Base-by-base conservation (phyloP, 2,888 invertebrate genomes). In the Chymomyza amoena region DNA sequence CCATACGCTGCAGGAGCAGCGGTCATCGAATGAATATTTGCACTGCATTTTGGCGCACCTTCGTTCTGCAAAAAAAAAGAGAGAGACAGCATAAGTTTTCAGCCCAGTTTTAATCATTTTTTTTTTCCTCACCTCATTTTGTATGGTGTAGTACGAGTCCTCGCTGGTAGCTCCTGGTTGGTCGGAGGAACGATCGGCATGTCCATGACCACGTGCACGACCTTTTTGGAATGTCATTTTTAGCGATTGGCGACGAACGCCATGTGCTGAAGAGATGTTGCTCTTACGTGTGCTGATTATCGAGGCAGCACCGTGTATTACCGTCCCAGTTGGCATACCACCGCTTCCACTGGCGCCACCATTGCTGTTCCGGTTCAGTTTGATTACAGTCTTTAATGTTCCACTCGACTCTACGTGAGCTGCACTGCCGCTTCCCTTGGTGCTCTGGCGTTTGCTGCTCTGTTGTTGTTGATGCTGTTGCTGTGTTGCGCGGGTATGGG, bases 361-460 rank as follows among this genome's bases (percentile, higher is more conserved):
- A 32, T 81, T 89, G 65, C 76, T 80, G 72, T 80, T 87, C 51
- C 95, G 93, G 89, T 94, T 95, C 76, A 96, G 92, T 91, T 96
- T 96, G 82, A 97, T 97, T 82, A 97, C 95, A 80, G 96, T 96
- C 90, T 96, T 97, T 76, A 97, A 90, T 0, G 96, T 96, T 52
- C 97, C 97, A 3, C 96, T 96, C 86, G 95, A 96, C 80, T 93
- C 94, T 50, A 78, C 69, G 54, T 84, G 87, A 0, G 72, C 28
- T 81, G 88, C 70, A 80, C 78, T 71, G 78, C 78, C 72, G 85
- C 81, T 59, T 78, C 75, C 68, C 57, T 89, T 88, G 28, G 64
- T 73, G n/a, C 78, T 77, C 54, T 77, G 86, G 20, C 84, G 85
- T 73, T 85, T 90, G 57, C 69, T 83, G 25, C 76, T 75, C 65